phyloP scores from a whole-genome alignment of 2,113 vertebrate genomes.

The Oenanthe melanoleuca region DNA sequence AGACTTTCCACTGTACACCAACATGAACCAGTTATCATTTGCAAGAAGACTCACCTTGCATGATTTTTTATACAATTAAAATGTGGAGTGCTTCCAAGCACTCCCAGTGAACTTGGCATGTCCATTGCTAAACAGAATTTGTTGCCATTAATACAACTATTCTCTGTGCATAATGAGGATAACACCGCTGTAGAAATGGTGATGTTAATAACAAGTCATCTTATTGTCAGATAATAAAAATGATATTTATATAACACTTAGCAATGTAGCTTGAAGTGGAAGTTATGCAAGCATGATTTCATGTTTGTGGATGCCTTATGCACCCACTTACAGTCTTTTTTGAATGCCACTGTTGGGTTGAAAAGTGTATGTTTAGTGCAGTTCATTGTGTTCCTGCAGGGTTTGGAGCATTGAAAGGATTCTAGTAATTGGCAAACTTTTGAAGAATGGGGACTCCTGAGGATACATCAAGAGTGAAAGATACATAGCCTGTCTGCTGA shows the following conservation, averaged over 20 bases:
- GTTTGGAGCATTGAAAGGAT: neutral
- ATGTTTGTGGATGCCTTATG: neutral
- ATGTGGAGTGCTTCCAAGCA: neutral
- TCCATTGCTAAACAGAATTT: neutral
- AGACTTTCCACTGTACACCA: neutral
- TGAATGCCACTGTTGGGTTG: neutral
- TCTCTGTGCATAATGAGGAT: neutral
- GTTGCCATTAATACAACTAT: neutral
- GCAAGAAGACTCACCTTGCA: neutral
- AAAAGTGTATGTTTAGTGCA: neutral
- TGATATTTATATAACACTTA: neutral
- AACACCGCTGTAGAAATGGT: neutral
- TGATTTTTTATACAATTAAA: neutral
- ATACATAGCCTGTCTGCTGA: neutral
- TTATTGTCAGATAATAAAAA: neutral
- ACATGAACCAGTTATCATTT: neutral
- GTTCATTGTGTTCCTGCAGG: neutral
- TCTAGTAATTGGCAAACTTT: neutral
- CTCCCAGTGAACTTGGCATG: neutral
- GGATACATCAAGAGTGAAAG: neutral
- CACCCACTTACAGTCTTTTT: neutral
- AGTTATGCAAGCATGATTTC: accelerated
- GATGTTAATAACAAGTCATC: neutral
- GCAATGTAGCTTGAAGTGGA: neutral
- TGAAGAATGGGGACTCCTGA: neutral